Evolutionary conservation across 2,888 invertebrate species (phyloP), one percentile per base, ranked within the genome.

Genomic region (Phrixothrix hirtus): DNA sequence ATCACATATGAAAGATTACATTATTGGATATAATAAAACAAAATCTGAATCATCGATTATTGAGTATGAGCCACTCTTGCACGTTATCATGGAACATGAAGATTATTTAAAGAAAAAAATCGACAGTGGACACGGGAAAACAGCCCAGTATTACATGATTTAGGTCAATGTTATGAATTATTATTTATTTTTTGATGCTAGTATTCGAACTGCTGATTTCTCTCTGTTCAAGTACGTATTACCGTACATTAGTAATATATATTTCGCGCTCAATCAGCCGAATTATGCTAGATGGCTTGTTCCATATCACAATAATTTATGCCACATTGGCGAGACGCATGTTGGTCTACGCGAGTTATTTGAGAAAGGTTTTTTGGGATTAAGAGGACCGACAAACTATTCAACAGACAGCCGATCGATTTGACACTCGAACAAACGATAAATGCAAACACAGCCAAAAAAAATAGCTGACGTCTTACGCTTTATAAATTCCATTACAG

Each of bases 381-480:
- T 15, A 35, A 29, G 10, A 14, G 35, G 35, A 44, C 44, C 1
- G 12, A 27, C 1, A 44, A 35, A 16, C 16, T 29, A 2, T 44
- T 35, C 13, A 35, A 5, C 1, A n/a, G 36, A 27, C 6, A 1
- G 1, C 44, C 44, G 1, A 27, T 36, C 5, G 44, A 44, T 35
- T 14, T 44, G 1, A 44, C 44, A 1, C 17, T 36, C 2, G 44
- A 44, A 29, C 44, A 44, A 17, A 44, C 36, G 1, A 37, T 36
- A 4, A 30, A 45, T 30, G 37, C 36, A n/a, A 30, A 37, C 21
- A 35, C 29, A 14, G 36, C 44, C 21, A 37, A 16, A 21, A n/a
- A 3, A 21, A 11, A 4, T 37, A 2, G 21, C 11, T 6, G 12
- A 21, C 11, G 16, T 43, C 2, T 7, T n/a, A 2, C 27, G 27